Base-by-base conservation (phyloP, 2,888 invertebrate species). In the Helicoverpa assulta region DNA sequence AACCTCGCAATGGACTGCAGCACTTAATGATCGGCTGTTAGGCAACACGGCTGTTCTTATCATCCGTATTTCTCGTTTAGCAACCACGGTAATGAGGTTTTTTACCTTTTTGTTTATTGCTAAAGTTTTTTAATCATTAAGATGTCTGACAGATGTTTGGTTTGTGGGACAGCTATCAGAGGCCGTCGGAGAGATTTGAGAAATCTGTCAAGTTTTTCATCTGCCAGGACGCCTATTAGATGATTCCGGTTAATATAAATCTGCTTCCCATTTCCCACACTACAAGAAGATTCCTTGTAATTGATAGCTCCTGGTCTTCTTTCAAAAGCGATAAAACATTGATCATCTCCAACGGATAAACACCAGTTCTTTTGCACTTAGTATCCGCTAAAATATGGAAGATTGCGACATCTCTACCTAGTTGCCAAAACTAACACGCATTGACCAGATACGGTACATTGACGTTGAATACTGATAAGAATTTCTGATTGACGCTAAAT, bases 341-440 rank as follows among this genome's bases (percentile, higher is more conserved):
- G 29, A 5, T 12, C 18, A 12, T 12, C 51, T 29, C n/a, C 12
- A 3, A 10, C 40, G 26, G 14, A 55, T 16, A n/a, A 18, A n/a
- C 18, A 21, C 29, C n/a, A 33, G 8, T n/a, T 16, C 21, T 8
- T 47, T 19, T 58, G 14, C 57, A 69, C 52, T 37, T 53, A 47
- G 26, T 67, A 12, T 47, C 57, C 74, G 37, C 12, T 26, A 53
- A 47, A 53, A 57, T 57, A 47, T 67, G 16, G 67, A 47, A 66
- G 53, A 60, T 47, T 58, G 29, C 26, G 18, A 68, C 51, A 68
- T 53, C 47, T 21, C 16, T 57, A 47, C 57, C 52, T 12, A 21
- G n/a, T 69, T 73, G 70, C 70, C 62, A 76, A 73, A 76, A 73
- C 62, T 58, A 70, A 62, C 54, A 58, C 50, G 6, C 50, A 40